Conservation (phyloP, 1,140 invertebrate species). For the Drosophila hydei region DNA sequence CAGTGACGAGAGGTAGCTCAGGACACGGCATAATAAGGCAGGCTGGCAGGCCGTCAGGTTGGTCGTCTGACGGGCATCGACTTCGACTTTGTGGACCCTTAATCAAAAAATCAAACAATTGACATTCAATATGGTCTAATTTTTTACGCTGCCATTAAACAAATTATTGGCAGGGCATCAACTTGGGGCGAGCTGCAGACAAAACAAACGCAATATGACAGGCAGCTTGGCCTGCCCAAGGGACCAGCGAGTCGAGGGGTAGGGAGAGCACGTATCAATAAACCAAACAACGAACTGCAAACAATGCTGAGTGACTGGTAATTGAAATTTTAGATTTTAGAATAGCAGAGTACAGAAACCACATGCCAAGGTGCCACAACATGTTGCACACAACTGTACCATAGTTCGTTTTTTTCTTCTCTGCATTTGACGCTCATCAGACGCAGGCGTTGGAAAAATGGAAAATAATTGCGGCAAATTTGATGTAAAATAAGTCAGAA, state of each 20-base stretch:
- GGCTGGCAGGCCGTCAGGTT: too few species aligned
- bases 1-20: slow-evolving; percentile 48
- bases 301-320: slow-evolving; percentile 50
- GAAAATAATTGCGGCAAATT: slow-evolving; percentile 66
- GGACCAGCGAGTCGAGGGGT: slow-evolving; percentile 8
- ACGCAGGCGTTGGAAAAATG: slow-evolving; percentile 34
- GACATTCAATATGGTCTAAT: slow-evolving; percentile 84
- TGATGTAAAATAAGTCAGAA: slow-evolving; percentile 70
- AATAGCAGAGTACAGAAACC: slow-evolving; percentile 12
- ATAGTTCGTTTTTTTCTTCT: background rate
- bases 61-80: too few species aligned
- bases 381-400: slow-evolving; percentile 50
- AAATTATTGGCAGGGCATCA: slow-evolving; percentile 70
- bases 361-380: slow-evolving; percentile 11
- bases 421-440: slow-evolving; percentile 64
- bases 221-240: slow-evolving; percentile 43
- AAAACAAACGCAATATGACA: slow-evolving; percentile 56
- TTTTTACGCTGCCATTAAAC: slow-evolving; percentile 83
- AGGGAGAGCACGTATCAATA: slow-evolving; percentile 71
- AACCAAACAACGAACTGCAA: slow-evolving; percentile 70
- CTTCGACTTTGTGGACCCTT: slow-evolving; percentile 34
- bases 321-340: slow-evolving; percentile 73
- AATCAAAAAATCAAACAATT: slow-evolving; percentile 83
- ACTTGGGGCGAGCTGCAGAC: slow-evolving; percentile 10
- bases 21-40: slow-evolving; percentile 23